These are phyloP conservation scores for Phthorimaea operculella DNA, from an alignment of 1,140 invertebrate species.

Conservation along the genomic window DNA sequence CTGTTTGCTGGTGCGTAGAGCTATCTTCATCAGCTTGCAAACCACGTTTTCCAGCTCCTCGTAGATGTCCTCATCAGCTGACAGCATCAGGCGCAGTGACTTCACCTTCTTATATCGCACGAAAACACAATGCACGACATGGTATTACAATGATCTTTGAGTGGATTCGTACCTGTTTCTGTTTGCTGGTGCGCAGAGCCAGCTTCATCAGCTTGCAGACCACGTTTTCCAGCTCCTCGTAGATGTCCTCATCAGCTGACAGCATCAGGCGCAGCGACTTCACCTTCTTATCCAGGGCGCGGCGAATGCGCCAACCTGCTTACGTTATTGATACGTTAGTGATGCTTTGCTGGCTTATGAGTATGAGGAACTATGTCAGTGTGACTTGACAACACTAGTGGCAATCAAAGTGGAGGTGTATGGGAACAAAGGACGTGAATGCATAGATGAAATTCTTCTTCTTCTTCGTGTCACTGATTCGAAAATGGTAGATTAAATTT, in stretches of 20 bases:
- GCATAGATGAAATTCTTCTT: no score
- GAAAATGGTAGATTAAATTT: no score
- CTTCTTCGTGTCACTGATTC: no score
- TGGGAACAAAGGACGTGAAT: no score
- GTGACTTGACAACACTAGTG: no score
- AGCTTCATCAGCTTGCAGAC: slow-evolving; percentile 49
- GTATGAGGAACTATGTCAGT: no score
- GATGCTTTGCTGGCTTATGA: no score
- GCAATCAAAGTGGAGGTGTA: no score
- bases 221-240: slow-evolving; percentile 38
- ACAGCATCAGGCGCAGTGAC: slow-evolving; percentile 31
- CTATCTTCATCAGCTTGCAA: slow-evolving; percentile 40
- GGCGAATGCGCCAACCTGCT: slow-evolving; percentile 36
- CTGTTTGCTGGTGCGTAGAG: no score
- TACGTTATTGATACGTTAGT: neutral
- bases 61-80: slow-evolving; percentile 51
- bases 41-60: slow-evolving; percentile 45
- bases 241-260: slow-evolving; percentile 44
- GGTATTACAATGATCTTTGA: no score
- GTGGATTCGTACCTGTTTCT: neutral
- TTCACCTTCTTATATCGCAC: slow-evolving; percentile 46
- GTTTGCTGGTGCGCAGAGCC: slow-evolving; percentile 29
- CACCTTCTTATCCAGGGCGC: slow-evolving; percentile 43
- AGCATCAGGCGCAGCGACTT: slow-evolving; percentile 36
- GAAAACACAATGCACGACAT: no score